A percentile compares a stretch with the other conserved stretches of the same genome.
Evolutionary conservation across 2,888 invertebrate species (phyloP).

Genomic region (Elysia crispata): DNA sequence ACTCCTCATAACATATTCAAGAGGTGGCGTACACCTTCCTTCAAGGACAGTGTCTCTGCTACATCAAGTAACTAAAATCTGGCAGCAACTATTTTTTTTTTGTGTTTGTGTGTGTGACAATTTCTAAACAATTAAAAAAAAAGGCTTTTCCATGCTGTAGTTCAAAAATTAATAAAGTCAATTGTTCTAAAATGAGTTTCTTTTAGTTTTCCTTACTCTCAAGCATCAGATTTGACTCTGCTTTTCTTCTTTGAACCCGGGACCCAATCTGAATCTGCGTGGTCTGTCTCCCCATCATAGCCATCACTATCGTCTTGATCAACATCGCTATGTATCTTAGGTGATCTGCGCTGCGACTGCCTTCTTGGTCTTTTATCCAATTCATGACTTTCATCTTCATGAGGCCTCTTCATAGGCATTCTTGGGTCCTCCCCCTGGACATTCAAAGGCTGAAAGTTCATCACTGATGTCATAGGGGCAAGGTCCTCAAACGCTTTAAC

Average conservation of each 20-base stretch:
- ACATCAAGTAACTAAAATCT: no score
- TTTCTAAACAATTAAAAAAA: no score
- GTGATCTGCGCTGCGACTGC: conserved; percentile 41
- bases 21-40: no score
- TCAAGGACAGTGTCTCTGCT: no score
- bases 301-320: conserved; percentile 51
- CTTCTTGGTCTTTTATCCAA: conserved; percentile 39
- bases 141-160: no score
- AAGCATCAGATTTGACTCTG: conserved; percentile 35
- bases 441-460: conserved; percentile 49
- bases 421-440: conserved; percentile 17
- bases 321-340: conserved; percentile 41
- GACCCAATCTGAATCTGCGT: conserved; percentile 52
- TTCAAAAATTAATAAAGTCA: no score
- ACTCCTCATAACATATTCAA: no score
- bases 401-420: conserved; percentile 10
- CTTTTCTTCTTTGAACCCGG: conserved; percentile 38
- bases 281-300: conserved; percentile 49
- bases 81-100: no score
- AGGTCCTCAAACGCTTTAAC: not conserved
- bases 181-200: no score
- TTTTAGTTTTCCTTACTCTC: no score
- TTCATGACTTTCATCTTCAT: conserved; percentile 14
- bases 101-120: no score
- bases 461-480: conserved; percentile 31